Base-by-base conservation (phyloP, 2,113 vertebrate species). In the Calyptomena viridis region DNA sequence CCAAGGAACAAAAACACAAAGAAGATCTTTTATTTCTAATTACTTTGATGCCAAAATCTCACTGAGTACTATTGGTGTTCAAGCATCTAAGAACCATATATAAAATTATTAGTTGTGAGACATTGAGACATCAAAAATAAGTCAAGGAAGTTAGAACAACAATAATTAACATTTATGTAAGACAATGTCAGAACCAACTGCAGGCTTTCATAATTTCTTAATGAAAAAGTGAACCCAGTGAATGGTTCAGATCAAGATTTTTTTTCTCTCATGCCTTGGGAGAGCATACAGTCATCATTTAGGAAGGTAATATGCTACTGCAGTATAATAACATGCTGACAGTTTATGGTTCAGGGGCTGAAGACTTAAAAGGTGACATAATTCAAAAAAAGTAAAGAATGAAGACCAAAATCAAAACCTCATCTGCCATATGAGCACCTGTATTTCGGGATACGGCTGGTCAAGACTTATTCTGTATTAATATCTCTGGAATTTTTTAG, bases 31-130 rank as follows among this genome's bases (percentile, higher is more conserved):
- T 66, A 89, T 88, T 86, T 92, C 31, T 58, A 86, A 88, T 71
- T 60, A 77, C 27, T 63, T 89, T 64, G 8, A 59, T 86, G 64
- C 25, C 47, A 84, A 90, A 77, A 75, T 89, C 31, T 78, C 68
- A 35, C 22, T 22, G 42, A 50, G n/a, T 46, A 4, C 37, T 69
- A 31, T 56, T 75, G 74, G 31, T 82, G 87, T 75, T 89, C 60
- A 68, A 47, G 11, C 11, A 39, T 24, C 47, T 44, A 74, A 58
- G 17, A 24, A 55, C 27, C 39, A 22, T 63, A 55, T 67, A 55
- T 89, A 66, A 85, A 88, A 86, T 91, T 85, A 79, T 55, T 89
- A 73, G 27, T 64, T 94, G 30, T 87, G 59, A 91, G 79, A 93
- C 77, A 85, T 1, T 67, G 15, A 90, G 47, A 9, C 28, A 67